Conservation (phyloP, 2,888 invertebrate genomes). For the Cantharis lateralis region DNA sequence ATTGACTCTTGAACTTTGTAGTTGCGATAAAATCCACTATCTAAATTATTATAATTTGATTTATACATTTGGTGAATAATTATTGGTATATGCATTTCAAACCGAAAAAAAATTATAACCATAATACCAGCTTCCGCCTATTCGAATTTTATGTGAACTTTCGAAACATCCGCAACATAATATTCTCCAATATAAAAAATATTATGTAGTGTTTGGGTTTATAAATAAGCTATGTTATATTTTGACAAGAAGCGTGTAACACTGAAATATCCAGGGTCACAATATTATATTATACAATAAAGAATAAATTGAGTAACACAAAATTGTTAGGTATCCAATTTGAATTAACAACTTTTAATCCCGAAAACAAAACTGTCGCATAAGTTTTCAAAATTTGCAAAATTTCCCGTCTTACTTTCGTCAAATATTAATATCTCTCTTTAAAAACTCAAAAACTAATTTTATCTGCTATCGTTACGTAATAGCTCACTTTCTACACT, state of each 20-base stretch:
- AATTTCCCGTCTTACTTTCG: too few relatives aligned
- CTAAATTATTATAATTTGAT: slow-evolving; percentile 32
- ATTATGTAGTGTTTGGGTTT: neutral
- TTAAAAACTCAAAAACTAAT: too few relatives aligned
- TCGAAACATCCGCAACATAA: neutral
- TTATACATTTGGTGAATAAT: slow-evolving; percentile 24
- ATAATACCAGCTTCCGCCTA: slow-evolving; percentile 14
- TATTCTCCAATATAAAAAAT: neutral
- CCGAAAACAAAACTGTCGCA: too few relatives aligned
- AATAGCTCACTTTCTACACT: too few relatives aligned
- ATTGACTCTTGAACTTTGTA: slow-evolving; percentile 48
- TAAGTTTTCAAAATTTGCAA: too few relatives aligned
- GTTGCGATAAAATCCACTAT: slow-evolving; percentile 37
- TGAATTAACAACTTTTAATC: neutral
- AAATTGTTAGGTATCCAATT: neutral
- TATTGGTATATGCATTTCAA: slow-evolving; percentile 12
- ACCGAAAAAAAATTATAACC: slow-evolving; percentile 12
- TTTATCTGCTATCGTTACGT: too few relatives aligned
- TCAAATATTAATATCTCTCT: too few relatives aligned
- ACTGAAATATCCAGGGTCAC: neutral
- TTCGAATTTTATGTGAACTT: neutral
- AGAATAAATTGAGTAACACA: neutral
- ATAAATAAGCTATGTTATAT: neutral
- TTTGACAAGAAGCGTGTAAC: neutral
- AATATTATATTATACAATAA: neutral